Percentiles rank a stretch among this genome's conserved stretches.
phyloP scores from a whole-genome alignment of 2,113 vertebrate genomes.

The Sakesphorus luctuosus region DNA sequence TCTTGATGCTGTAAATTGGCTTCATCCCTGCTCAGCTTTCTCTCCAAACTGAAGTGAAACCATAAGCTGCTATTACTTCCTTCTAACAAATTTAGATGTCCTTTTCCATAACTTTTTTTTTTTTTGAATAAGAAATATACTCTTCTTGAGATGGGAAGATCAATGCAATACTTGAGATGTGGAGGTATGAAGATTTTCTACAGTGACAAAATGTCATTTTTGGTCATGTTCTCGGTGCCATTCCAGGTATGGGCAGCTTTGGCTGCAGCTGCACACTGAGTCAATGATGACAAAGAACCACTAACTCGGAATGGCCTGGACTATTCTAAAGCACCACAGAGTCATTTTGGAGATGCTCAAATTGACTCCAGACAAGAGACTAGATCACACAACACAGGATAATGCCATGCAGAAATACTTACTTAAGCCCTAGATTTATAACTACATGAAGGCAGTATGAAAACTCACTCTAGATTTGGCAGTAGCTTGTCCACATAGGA shows the following conservation, averaged over 20 bases:
- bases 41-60: neutral
- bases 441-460: neutral
- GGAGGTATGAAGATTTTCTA: neutral
- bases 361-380: neutral
- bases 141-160: neutral
- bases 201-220: neutral
- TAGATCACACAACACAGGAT: neutral
- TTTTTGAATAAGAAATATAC: accelerated
- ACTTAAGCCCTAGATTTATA: neutral
- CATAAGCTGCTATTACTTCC: neutral
- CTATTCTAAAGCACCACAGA: neutral
- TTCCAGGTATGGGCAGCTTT: neutral
- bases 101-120: neutral
- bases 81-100: neutral
- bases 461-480: neutral
- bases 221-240: neutral
- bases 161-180: neutral
- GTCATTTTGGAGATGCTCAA: neutral
- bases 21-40: neutral
- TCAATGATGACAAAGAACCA: neutral
- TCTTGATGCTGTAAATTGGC: neutral
- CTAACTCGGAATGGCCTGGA: neutral
- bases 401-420: neutral
- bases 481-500: neutral
- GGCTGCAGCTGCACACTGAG: neutral